Evolutionary conservation across 1,140 invertebrate genomes (phyloP), one percentile per base, ranked within the genome.

Genomic region (Bombus confusus): DNA sequence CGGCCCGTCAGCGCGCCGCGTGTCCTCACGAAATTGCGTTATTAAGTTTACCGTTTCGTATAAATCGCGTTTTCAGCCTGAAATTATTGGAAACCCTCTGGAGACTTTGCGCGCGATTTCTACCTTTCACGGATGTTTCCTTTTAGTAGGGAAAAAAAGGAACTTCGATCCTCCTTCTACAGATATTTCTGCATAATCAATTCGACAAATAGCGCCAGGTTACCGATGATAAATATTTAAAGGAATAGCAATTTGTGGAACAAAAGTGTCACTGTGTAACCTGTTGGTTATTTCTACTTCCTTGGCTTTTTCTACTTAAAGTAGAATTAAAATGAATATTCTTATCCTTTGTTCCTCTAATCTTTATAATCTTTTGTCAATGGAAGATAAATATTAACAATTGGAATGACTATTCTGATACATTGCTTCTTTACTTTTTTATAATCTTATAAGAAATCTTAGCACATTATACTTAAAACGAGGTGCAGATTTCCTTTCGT

Each of bases 21-120:
- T 92, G 91, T 91, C 91, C 90, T 91, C 89, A 83, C 90, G 88
- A 92, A 94, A 93, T 94, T 93, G 92, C 92, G 93, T 94, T 94
- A 94, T 93, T 94, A 94, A 92, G 93, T 94, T 93, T 93, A 93
- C 91, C 91, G 91, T 93, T 93, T 92, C 90, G 91, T 92, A 92
- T 91, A 93, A 94, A 93, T 93, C 92, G 92, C 91, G 91, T 92
- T 91, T 91, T 86, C 86, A 86, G 80, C 73, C 81, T 43, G 75
- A 90, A 89, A 90, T 90, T 90, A 90, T 90, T 90, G 89, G 88
- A 90, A 90, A 86, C 59, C n/a, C 64, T 84, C 72, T 64, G 72
- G 71, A 75, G 86, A 85, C 83, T 88, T 88, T 84, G 71, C 74
- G 79, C 75, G 64, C 83, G 28, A 85, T 83, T 85, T 76, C 81